Conservation (phyloP, 2,113 vertebrate species). For the Tauraco erythrolophus region DNA sequence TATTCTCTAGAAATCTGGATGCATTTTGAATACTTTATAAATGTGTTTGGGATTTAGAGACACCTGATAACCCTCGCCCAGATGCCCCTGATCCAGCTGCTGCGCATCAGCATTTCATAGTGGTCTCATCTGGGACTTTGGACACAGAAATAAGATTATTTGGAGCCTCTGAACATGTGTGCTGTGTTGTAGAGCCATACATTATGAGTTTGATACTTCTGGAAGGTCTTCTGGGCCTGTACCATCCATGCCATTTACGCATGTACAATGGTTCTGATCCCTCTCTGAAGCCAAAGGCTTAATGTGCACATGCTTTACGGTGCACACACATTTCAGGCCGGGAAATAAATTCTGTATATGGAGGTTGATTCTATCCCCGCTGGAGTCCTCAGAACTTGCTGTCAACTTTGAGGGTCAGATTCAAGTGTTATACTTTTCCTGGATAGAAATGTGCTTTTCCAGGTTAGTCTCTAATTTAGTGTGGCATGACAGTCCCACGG, state of each 20-base stretch:
- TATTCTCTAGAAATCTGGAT: not conserved
- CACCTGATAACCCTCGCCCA: not conserved
- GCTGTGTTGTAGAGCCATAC: not conserved
- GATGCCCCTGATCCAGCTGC: not conserved
- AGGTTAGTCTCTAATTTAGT: not conserved
- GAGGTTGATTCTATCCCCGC: not conserved
- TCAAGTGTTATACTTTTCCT: not conserved
- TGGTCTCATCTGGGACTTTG: not conserved
- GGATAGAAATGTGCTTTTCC: conserved; percentile 9
- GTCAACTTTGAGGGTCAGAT: not conserved
- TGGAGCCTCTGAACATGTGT: not conserved
- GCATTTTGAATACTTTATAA: not conserved
- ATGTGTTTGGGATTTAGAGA: conserved; percentile 6
- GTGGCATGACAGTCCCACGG: not conserved
- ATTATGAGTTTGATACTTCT: not conserved
- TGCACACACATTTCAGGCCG: not conserved
- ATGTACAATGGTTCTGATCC: not conserved
- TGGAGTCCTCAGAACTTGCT: not conserved
- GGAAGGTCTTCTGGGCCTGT: not conserved
- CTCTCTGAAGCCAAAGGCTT: not conserved
- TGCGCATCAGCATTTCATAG: not conserved
- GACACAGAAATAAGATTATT: not conserved
- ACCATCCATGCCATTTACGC: not conserved
- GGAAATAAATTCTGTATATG: not conserved
- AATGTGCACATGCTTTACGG: not conserved